Evolutionary conservation across 2,113 vertebrate species (phyloP).

Genomic region (Vimba vimba): DNA sequence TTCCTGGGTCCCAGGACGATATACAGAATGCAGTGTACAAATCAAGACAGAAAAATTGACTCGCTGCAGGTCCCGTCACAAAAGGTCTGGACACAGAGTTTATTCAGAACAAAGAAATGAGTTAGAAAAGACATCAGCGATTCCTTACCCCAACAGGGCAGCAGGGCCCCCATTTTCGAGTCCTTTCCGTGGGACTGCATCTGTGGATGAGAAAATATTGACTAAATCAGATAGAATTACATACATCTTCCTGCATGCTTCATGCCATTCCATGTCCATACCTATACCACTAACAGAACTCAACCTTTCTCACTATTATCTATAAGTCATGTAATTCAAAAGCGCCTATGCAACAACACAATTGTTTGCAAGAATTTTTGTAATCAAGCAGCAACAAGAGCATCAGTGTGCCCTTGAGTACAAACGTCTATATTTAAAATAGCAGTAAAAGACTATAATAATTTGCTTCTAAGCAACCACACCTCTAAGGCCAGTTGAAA

Average conservation of each 20-base stretch:
- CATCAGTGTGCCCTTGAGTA: neutral
- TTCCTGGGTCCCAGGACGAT: no score
- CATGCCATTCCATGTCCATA: neutral
- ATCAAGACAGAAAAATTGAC: neutral
- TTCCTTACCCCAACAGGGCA: slow-evolving; percentile 62
- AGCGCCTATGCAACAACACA: neutral
- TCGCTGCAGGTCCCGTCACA: neutral
- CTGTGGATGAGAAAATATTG: slow-evolving; percentile 54
- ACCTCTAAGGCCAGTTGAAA: neutral
- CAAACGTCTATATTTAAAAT: neutral
- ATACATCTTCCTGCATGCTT: slow-evolving; percentile 15
- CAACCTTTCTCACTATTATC: neutral
- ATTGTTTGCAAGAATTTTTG: neutral
- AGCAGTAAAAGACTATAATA: neutral
- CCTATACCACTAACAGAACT: neutral
- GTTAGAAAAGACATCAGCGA: neutral
- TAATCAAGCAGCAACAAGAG: neutral
- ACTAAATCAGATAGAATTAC: neutral
- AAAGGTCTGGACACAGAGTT: neutral
- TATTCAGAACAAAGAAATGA: neutral
- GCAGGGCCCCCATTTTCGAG: slow-evolving; percentile 80
- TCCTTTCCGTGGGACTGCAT: slow-evolving; percentile 70
- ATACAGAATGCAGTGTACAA: neutral
- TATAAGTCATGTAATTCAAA: neutral
- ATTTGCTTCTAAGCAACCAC: slow-evolving; percentile 17